These are phyloP conservation scores for Caenorhabditis latens DNA, from an alignment of 1,140 invertebrate genomes.

Conservation along the genomic window DNA sequence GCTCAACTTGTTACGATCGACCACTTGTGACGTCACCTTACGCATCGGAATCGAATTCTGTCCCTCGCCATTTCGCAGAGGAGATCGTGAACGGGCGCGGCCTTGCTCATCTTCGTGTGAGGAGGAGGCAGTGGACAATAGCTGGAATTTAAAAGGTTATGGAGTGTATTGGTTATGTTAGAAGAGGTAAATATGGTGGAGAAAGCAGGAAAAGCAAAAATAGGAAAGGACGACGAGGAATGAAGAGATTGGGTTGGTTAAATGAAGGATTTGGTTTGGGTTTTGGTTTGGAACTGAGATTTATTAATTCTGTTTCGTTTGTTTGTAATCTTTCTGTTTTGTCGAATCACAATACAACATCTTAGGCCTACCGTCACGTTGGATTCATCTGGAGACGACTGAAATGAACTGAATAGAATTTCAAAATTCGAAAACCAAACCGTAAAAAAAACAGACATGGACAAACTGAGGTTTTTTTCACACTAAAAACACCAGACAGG, in stretches of 20 bases:
- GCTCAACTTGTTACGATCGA: constrained; percentile 75
- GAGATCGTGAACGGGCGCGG: neutral
- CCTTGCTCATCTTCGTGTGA: constrained; percentile 42
- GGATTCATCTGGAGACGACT: neutral
- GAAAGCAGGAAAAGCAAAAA: neutral
- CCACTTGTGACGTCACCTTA: constrained; percentile 71
- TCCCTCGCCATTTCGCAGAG: constrained; percentile 24
- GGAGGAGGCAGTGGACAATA: constrained; percentile 50
- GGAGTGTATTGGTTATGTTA: neutral
- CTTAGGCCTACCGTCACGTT: neutral
- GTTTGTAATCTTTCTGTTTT: neutral
- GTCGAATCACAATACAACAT: neutral
- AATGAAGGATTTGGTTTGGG: neutral
- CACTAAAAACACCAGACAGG: too few species aligned
- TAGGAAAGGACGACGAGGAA: neutral
- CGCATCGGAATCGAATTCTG: constrained; percentile 62
- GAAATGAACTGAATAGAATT: neutral
- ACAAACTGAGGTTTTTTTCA: too few species aligned
- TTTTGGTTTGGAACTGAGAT: too few species aligned
- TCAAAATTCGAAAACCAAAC: too few species aligned
- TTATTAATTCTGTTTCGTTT: neutral
- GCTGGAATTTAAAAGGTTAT: constrained; percentile 39
- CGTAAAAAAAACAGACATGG: too few species aligned
- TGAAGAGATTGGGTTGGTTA: neutral
- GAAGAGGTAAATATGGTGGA: neutral